These are phyloP conservation scores for Rhimphoctona megacephalus DNA, from an alignment of 2,888 invertebrate species.

Conservation along the genomic window DNA sequence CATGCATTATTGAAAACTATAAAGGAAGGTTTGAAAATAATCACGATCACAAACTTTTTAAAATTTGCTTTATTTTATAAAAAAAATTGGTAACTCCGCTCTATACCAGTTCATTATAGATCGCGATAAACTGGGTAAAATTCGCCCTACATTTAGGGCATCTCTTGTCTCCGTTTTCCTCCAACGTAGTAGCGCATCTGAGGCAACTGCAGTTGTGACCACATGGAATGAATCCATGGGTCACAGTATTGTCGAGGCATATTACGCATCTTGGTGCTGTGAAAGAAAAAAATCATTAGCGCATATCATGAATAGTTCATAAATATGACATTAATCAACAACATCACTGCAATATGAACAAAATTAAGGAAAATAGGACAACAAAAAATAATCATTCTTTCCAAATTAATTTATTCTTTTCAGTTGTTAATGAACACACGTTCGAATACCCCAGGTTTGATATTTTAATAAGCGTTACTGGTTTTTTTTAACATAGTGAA, in stretches of 20 bases:
- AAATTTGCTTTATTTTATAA: not conserved
- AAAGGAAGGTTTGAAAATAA: not conserved
- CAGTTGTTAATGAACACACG: no score
- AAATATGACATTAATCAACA: not conserved
- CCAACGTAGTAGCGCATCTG: not conserved
- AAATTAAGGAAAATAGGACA: not conserved
- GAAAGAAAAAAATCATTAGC: slow-evolving; percentile 43
- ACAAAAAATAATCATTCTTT: no score
- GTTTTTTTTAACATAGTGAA: no score
- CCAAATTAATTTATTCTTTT: no score
- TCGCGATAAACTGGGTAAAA: not conserved
- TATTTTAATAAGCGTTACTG: no score
- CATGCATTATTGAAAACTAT: not conserved
- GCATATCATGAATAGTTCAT: slow-evolving; percentile 18
- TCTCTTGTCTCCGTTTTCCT: not conserved
- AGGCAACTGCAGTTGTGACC: slow-evolving; percentile 17
- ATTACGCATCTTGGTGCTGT: slow-evolving; percentile 1
- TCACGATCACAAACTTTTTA: not conserved
- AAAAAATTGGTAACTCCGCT: no score
- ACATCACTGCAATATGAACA: slow-evolving; percentile 4
- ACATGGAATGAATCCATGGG: slow-evolving; percentile 24
- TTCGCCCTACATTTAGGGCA: slow-evolving; percentile 11
- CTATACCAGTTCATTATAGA: not conserved
- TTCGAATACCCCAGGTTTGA: no score
- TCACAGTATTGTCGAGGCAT: not conserved